Evolutionary conservation across 1,140 invertebrate genomes (phyloP).

Genomic region (Holcopasites calliopsidis): DNA sequence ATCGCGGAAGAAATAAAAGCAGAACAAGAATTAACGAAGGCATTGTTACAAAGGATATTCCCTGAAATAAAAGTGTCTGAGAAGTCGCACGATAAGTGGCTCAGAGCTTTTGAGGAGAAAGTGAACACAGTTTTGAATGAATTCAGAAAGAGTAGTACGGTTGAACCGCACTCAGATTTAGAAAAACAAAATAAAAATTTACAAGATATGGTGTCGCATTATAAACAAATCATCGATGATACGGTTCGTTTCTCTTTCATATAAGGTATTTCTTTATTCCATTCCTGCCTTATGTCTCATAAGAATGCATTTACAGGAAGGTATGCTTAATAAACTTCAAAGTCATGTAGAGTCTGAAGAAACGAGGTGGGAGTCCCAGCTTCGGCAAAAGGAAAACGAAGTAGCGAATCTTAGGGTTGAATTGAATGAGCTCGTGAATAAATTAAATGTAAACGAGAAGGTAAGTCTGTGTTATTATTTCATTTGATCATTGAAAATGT

Average conservation of each 20-base stretch:
- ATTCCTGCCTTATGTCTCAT: background rate
- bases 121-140: constrained; percentile 64
- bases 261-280: background rate
- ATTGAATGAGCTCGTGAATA: constrained; percentile 70
- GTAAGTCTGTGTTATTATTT: constrained; percentile 34
- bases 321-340: constrained; percentile 85
- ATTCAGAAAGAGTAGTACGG: constrained; percentile 55
- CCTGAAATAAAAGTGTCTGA: constrained; percentile 80
- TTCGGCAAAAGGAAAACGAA: constrained; percentile 83
- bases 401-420: constrained; percentile 81
- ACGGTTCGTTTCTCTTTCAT: constrained; percentile 81
- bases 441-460: constrained; percentile 57
- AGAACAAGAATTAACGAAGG: constrained; percentile 81
- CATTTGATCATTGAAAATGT: background rate
- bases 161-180: constrained; percentile 69
- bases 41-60: constrained; percentile 82
- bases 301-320: constrained; percentile 80
- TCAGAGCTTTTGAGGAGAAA: constrained; percentile 80
- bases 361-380: constrained; percentile 83
- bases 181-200: constrained; percentile 82
- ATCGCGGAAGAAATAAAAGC: constrained; percentile 77
- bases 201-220: constrained; percentile 84
- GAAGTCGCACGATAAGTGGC: constrained; percentile 79
- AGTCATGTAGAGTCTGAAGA: constrained; percentile 86
- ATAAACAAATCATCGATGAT: constrained; percentile 87